These are phyloP conservation scores for Lasioglossum baleicum DNA, from an alignment of 1,140 invertebrate species.

Conservation along the genomic window DNA sequence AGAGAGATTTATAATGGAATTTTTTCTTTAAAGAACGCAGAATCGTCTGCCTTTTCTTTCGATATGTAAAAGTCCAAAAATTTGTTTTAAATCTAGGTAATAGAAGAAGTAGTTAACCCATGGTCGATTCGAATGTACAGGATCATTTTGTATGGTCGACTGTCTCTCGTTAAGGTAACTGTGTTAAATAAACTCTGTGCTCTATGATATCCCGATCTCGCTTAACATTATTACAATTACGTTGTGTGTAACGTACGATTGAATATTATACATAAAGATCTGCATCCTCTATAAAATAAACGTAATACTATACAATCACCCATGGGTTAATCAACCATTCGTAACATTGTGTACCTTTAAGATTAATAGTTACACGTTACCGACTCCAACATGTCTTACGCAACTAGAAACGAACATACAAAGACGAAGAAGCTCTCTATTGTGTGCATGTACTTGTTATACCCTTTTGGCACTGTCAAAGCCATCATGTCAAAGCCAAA, in stretches of 20 bases:
- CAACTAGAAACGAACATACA: constrained; percentile 62
- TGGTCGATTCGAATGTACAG: constrained; percentile 14
- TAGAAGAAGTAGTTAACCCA: constrained; percentile 32
- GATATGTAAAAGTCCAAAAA: constrained; percentile 67
- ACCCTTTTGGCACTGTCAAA: constrained; percentile 71
- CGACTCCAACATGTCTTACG: constrained; percentile 55
- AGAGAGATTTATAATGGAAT: constrained; percentile 7
- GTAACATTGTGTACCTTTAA: constrained; percentile 39
- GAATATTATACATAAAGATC: constrained; percentile 21
- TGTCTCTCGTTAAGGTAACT: constrained; percentile 2
- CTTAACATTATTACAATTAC: constrained; percentile 27
- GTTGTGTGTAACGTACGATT: constrained; percentile 1
- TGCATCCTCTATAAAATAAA: constrained; percentile 23
- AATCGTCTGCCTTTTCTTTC: constrained; percentile 53
- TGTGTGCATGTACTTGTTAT: constrained; percentile 52
- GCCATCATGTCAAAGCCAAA: constrained; percentile 55
- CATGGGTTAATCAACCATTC: constrained; percentile 32
- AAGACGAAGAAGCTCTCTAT: constrained; percentile 57
- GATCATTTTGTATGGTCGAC: neutral
- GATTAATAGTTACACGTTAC: constrained; percentile 41
- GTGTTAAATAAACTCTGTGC: constrained; percentile 30
- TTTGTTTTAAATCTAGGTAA: constrained; percentile 41
- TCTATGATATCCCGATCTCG: constrained; percentile 13
- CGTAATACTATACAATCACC: constrained; percentile 25
- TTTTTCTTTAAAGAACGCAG: constrained; percentile 23